Conservation (phyloP, 1,140 invertebrate genomes). For the Drosophila rufa region DNA sequence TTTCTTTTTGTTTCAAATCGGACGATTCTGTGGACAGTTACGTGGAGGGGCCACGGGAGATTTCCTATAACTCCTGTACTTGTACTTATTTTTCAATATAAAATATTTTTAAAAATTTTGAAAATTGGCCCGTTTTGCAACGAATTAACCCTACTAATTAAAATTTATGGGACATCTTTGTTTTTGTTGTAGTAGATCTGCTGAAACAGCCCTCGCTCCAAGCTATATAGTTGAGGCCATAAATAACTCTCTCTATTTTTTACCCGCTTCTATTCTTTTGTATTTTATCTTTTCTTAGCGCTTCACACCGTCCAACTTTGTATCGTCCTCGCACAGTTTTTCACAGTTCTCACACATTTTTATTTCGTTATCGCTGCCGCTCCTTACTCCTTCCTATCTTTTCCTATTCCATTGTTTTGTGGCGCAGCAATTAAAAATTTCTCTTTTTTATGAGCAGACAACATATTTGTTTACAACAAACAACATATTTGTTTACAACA, state of each 20-base stretch:
- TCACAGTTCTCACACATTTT: constrained; percentile 48
- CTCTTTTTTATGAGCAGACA: constrained; percentile 40
- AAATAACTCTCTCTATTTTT: constrained; percentile 23
- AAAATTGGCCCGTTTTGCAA: too few relatives aligned
- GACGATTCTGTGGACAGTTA: too few relatives aligned
- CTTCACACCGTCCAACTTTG: not conserved
- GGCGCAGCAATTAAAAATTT: constrained; percentile 50
- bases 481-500: constrained; percentile 47
- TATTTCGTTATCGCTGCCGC: constrained; percentile 6
- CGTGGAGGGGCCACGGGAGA: too few relatives aligned
- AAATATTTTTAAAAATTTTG: too few relatives aligned
- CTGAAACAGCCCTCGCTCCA: constrained; percentile 1
- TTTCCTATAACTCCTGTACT: too few relatives aligned
- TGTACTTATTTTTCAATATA: too few relatives aligned
- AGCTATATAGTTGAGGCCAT: constrained; percentile 37
- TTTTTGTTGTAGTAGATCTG: not conserved
- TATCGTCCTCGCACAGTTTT: constrained; percentile 21
- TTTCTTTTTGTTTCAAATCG: too few relatives aligned
- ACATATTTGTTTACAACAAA: not conserved
- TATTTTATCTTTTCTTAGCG: constrained; percentile 45
- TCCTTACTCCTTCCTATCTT: constrained; percentile 18
- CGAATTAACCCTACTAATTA: too few relatives aligned
- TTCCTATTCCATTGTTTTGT: constrained; percentile 29
- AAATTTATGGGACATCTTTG: too few relatives aligned
- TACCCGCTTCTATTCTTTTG: constrained; percentile 22